These are phyloP conservation scores for Rhinogobius similis DNA, from an alignment of 2,113 vertebrate genomes.

Conservation along the genomic window DNA sequence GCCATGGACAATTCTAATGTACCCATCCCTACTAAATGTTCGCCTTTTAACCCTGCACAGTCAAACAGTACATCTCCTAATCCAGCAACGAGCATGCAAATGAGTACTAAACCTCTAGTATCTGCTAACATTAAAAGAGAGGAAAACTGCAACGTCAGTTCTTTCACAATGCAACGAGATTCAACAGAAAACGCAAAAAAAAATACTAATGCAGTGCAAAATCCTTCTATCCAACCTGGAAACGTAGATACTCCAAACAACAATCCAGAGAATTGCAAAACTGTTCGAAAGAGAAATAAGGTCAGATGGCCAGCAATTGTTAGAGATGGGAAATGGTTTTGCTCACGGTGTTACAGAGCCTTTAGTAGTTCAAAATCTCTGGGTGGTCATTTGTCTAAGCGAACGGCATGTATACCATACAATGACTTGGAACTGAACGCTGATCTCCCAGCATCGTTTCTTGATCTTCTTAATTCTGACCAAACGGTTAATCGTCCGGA, in stretches of 20 bases:
- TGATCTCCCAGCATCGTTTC: conserved; percentile 84
- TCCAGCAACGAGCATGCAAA: conserved; percentile 77
- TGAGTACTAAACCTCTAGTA: conserved; percentile 78
- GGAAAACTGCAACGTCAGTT: conserved; percentile 73
- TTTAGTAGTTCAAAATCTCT: conserved; percentile 93
- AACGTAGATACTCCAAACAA: conserved; percentile 48
- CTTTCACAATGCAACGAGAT: conserved; percentile 76
- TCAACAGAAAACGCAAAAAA: conserved; percentile 44
- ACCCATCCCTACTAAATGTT: not conserved
- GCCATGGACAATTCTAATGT: not conserved
- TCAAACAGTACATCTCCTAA: conserved; percentile 72
- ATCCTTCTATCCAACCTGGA: conserved; percentile 51
- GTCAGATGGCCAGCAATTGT: conserved; percentile 95
- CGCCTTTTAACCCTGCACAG: conserved; percentile 24
- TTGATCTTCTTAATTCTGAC: conserved; percentile 90
- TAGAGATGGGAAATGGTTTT: conserved; percentile 92
- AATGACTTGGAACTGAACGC: conserved; percentile 83
- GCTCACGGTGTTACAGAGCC: conserved; percentile 89
- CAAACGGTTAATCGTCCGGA: conserved; percentile 76
- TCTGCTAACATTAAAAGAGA: conserved; percentile 78
- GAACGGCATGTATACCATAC: conserved; percentile 88
- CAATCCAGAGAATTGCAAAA: conserved; percentile 73
- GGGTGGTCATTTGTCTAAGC: conserved; percentile 94
- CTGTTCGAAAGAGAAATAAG: conserved; percentile 82
- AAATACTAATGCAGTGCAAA: conserved; percentile 73